Evolutionary conservation across 2,797 vertebrate species (phyloP).

Genomic region (Botia almorhae): DNA sequence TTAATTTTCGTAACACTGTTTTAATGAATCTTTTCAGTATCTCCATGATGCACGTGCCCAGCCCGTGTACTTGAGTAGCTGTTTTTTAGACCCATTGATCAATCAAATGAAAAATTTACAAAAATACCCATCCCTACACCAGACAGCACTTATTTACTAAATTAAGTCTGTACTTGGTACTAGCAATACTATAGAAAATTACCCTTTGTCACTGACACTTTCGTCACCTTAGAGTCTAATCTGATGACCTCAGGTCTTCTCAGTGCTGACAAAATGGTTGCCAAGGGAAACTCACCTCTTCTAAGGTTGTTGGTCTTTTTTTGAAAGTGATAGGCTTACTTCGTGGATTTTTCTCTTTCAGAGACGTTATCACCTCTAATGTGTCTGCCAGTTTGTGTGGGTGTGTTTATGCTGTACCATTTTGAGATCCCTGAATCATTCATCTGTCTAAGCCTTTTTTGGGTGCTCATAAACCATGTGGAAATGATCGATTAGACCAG

Average conservation of each 20-base stretch:
- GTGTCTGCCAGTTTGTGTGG: constrained; percentile 11
- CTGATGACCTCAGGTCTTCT: not conserved
- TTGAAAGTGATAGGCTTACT: not conserved
- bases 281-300: not conserved
- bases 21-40: too few species aligned
- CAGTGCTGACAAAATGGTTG: not conserved
- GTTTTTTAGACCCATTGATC: too few species aligned
- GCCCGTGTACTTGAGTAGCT: too few species aligned
- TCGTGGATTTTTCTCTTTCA: not conserved
- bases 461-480: not conserved
- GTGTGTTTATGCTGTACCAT: constrained; percentile 20
- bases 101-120: too few species aligned
- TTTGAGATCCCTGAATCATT: constrained; percentile 17
- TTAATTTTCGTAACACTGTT: too few species aligned
- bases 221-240: not conserved
- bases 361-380: not conserved
- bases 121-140: too few species aligned
- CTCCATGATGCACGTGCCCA: too few species aligned
- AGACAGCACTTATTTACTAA: too few species aligned
- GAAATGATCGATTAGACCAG: not conserved
- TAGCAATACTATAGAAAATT: too few species aligned
- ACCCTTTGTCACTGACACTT: not conserved
- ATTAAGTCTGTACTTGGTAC: too few species aligned
- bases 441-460: not conserved
- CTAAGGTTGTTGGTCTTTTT: not conserved